These are phyloP conservation scores for Bombus huntii DNA, from an alignment of 1,140 invertebrate species.

Conservation along the genomic window DNA sequence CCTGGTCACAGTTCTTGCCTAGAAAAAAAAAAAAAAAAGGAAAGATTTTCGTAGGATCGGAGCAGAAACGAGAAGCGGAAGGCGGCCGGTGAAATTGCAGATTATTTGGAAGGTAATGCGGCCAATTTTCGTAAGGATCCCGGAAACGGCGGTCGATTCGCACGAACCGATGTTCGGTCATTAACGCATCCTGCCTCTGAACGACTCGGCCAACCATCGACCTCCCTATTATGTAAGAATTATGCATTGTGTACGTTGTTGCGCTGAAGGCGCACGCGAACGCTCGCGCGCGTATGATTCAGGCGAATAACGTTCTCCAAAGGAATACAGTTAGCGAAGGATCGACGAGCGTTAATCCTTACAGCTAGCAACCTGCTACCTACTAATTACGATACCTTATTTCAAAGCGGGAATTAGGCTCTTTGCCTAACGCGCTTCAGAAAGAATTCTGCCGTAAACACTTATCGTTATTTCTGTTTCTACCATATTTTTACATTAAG, in stretches of 20 bases:
- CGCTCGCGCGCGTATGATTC: not conserved
- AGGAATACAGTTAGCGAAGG: slow-evolving; percentile 4
- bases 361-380: not conserved
- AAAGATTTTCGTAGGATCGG: not conserved
- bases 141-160: too few species aligned
- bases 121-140: not conserved
- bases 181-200: slow-evolving; percentile 61
- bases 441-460: too few species aligned
- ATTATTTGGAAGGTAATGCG: not conserved
- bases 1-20: not conserved
- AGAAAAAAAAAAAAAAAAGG: not conserved
- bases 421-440: too few species aligned
- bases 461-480: too few species aligned
- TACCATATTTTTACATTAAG: too few species aligned
- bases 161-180: slow-evolving; percentile 1
- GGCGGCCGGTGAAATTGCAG: not conserved
- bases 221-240: slow-evolving; percentile 53
- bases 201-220: slow-evolving; percentile 49
- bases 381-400: not conserved
- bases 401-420: not conserved
- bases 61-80: not conserved
- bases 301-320: not conserved
- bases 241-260: slow-evolving; percentile 30
- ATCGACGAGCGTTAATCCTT: not conserved
- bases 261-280: not conserved